Conservation (phyloP, 2,888 invertebrate genomes). For the Drosophila borealis region DNA sequence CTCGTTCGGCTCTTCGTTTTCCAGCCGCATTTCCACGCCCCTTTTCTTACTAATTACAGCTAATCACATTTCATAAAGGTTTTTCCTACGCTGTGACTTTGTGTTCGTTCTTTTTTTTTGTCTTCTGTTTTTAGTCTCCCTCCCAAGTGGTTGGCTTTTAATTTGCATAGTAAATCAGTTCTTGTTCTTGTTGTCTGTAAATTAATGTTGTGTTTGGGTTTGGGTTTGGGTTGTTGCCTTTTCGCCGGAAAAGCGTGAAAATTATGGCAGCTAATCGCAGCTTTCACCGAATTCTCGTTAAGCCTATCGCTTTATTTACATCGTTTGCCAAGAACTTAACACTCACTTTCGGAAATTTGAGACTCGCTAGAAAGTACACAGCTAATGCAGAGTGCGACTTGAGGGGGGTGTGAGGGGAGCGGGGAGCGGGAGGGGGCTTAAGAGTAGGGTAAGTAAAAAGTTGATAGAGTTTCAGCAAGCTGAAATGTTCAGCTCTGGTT, state of each 20-base stretch:
- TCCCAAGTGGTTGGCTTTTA: constrained; percentile 57
- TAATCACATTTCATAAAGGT: constrained; percentile 67
- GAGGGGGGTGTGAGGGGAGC: neutral
- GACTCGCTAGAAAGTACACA: constrained; percentile 66
- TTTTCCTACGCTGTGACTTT: constrained; percentile 45
- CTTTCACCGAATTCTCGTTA: constrained; percentile 66
- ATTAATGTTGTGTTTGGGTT: neutral
- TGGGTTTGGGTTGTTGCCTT: constrained; percentile 2
- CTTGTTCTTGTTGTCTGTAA: constrained; percentile 55
- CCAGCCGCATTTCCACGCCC: constrained; percentile 6
- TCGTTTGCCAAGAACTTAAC: constrained; percentile 73
- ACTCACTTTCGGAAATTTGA: constrained; percentile 68
- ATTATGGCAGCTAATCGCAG: constrained; percentile 73
- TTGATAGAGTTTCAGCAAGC: too few species aligned
- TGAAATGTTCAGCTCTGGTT: neutral
- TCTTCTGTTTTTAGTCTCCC: constrained; percentile 1
- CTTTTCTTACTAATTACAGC: constrained; percentile 68
- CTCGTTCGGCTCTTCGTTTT: constrained; percentile 56
- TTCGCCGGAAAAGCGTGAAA: constrained; percentile 76
- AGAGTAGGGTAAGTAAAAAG: neutral
- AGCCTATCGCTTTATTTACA: constrained; percentile 72
- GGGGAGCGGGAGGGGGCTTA: neutral
- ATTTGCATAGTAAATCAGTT: constrained; percentile 79
- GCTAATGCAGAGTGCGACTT: neutral
- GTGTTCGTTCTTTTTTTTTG: constrained; percentile 1